These are phyloP conservation scores for Slavum lentiscoides DNA, from an alignment of 2,888 invertebrate species.

Conservation along the genomic window DNA sequence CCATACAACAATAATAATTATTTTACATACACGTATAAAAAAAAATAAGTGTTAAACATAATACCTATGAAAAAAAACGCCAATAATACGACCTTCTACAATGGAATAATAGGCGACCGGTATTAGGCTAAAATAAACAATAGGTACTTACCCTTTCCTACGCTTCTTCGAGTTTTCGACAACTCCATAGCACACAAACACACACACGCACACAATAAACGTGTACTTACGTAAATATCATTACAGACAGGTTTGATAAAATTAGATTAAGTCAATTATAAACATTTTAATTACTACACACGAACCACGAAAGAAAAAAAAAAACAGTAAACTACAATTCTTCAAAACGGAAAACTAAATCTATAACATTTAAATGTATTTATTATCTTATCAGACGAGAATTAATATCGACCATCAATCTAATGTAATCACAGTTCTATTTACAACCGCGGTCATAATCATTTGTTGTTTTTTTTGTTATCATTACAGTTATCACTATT, in stretches of 20 bases:
- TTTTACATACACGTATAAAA: not conserved
- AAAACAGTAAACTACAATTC: too few species aligned
- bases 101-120: conserved; percentile 5
- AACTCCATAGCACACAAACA: conserved; percentile 16
- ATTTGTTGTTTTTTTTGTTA: not conserved
- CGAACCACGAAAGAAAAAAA: too few species aligned
- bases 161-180: conserved; percentile 38
- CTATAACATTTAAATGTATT: not conserved
- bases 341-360: too few species aligned
- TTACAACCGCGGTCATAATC: not conserved
- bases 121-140: conserved; percentile 40
- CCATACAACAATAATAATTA: not conserved
- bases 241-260: not conserved
- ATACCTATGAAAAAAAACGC: not conserved
- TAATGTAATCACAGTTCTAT: not conserved
- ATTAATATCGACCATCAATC: conserved; percentile 2
- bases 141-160: conserved; percentile 45
- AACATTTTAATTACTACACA: not conserved
- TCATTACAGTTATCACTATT: not conserved
- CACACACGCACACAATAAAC: not conserved
- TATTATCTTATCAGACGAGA: conserved; percentile 5
- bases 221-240: not conserved
- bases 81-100: conserved; percentile 16
- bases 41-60: not conserved
- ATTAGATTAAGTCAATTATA: not conserved